Percentiles rank a stretch among this genome's conserved stretches.
These are phyloP conservation scores for Lissonota sp. DNA, from an alignment of 2,888 invertebrate species.

Conservation along the genomic window DNA sequence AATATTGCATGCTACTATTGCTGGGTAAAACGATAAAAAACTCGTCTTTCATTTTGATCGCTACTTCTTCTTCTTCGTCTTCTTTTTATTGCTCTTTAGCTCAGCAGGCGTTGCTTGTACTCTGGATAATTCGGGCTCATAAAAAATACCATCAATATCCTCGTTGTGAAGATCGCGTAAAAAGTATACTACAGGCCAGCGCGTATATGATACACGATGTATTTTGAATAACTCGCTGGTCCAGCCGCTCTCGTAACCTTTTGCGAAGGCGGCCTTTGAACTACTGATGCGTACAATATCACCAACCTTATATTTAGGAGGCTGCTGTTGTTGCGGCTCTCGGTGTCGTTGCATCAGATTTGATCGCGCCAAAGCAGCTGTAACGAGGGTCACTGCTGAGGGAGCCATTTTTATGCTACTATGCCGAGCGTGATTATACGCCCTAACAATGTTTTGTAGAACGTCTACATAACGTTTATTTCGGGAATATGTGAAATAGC, in stretches of 20 bases:
- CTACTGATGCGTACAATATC: slow-evolving; percentile 35
- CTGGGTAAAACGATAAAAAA: no score
- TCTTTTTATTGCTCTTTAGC: no score
- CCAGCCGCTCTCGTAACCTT: slow-evolving; percentile 40
- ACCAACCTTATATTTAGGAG: slow-evolving; percentile 4
- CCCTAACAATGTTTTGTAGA: slow-evolving; percentile 29
- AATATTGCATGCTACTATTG: no score
- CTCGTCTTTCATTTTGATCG: neutral
- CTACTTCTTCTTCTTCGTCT: no score
- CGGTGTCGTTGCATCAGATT: slow-evolving; percentile 21
- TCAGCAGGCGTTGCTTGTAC: no score
- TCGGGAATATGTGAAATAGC: slow-evolving; percentile 26
- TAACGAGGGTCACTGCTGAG: slow-evolving; percentile 25
- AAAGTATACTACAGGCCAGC: no score
- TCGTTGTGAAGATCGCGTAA: no score
- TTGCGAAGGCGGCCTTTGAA: slow-evolving; percentile 27
- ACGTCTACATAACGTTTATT: slow-evolving; percentile 34
- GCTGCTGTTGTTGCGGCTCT: neutral
- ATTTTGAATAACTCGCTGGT: slow-evolving; percentile 31
- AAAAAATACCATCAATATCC: no score
- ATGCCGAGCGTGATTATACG: slow-evolving; percentile 32
- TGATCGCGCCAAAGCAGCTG: slow-evolving; percentile 31
- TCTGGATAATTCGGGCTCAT: no score
- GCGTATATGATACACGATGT: no score
- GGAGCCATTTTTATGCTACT: slow-evolving; percentile 37